Conservation (phyloP, 2,888 invertebrate genomes). For the Euplexia lucipara region DNA sequence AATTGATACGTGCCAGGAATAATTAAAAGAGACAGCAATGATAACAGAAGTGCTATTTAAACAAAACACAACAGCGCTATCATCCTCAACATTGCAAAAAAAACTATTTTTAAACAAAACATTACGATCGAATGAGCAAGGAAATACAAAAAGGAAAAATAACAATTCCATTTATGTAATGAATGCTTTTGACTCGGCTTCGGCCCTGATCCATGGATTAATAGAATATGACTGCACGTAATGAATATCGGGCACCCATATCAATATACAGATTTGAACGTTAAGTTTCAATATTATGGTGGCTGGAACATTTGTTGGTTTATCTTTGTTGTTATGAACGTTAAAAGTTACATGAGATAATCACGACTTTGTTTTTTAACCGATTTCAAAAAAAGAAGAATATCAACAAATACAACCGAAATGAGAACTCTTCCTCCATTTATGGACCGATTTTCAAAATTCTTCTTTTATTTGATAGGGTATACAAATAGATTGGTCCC, state of each 20-base stretch:
- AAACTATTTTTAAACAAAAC: conserved; percentile 19
- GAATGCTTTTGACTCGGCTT: conserved; percentile 46
- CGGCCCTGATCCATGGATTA: conserved; percentile 46
- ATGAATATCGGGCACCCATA: conserved; percentile 23
- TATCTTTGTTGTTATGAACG: background rate
- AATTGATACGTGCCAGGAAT: too few relatives aligned
- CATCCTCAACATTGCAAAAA: background rate
- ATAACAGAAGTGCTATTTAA: background rate
- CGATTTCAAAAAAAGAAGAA: too few relatives aligned
- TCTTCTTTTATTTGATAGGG: too few relatives aligned
- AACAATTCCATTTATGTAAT: conserved; percentile 52
- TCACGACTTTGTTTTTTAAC: too few relatives aligned
- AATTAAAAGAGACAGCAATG: too few relatives aligned
- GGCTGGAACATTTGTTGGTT: conserved; percentile 6
- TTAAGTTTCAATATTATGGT: conserved; percentile 9
- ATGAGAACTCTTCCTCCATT: too few relatives aligned
- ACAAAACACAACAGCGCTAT: conserved; percentile 15
- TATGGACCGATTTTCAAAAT: too few relatives aligned
- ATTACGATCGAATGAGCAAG: conserved; percentile 16
- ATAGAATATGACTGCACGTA: conserved; percentile 25
- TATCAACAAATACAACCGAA: too few relatives aligned
- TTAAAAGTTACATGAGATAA: too few relatives aligned
- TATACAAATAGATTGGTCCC: too few relatives aligned
- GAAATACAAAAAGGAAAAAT: conserved; percentile 26
- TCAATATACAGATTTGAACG: conserved; percentile 20